phyloP scores from a whole-genome alignment of 2,888 invertebrate genomes.

The Dasysyrphus tricinctus region DNA sequence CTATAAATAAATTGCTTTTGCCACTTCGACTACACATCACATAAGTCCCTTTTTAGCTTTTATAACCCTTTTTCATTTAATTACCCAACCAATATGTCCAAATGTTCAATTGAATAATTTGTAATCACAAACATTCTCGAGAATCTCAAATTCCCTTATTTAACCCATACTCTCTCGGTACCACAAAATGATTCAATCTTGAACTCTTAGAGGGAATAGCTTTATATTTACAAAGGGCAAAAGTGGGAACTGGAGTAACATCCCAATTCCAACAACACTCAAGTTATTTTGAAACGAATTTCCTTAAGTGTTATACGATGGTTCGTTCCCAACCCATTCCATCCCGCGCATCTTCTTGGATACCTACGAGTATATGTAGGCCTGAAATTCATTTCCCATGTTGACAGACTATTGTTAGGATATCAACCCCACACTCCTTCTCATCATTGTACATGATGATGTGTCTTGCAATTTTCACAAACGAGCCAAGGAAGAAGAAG shows the following conservation, averaged over 20 bases:
- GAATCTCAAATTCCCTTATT: constrained; percentile 23
- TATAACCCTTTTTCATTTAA: constrained; percentile 25
- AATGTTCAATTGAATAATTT: constrained; percentile 50
- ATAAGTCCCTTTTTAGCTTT: not conserved
- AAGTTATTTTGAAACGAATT: constrained; percentile 68
- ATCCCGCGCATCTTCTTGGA: not conserved
- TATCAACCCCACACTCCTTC: not conserved
- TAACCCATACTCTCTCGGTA: not conserved
- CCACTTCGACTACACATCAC: too few relatives aligned
- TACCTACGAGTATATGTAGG: not conserved
- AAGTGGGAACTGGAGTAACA: constrained; percentile 10
- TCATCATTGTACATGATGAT: constrained; percentile 1
- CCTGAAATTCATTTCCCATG: constrained; percentile 62
- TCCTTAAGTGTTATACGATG: constrained; percentile 59
- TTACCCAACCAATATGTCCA: constrained; percentile 25
- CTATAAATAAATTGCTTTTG: constrained; percentile 12
- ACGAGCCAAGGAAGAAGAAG: constrained; percentile 18
- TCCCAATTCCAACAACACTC: constrained; percentile 41
- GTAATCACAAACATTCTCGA: constrained; percentile 29
- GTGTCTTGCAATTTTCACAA: constrained; percentile 43
- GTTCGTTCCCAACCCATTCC: too few relatives aligned
- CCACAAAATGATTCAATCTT: constrained; percentile 58
- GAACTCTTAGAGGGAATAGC: not conserved
- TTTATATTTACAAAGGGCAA: not conserved
- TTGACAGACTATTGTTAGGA: constrained; percentile 54